Conservation (phyloP, 30 jellyfish, hydroid and myxozoan genomes). For the Pelagia noctiluca region DNA sequence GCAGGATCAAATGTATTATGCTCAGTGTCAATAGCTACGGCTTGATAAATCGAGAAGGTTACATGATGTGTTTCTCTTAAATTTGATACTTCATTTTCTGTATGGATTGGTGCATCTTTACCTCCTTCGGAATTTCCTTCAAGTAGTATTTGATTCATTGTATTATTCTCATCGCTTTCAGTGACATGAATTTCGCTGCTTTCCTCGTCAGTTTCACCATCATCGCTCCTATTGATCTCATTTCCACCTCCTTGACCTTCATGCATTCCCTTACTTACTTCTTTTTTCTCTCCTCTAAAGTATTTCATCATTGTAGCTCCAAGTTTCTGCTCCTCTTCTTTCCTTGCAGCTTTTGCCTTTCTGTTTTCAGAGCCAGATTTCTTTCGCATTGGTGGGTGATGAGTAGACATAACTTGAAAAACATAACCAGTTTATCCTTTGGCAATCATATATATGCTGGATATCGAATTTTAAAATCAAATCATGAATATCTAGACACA, state of each 20-base stretch:
- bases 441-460: neutral
- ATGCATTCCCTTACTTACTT: neutral
- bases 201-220: constrained; percentile 1
- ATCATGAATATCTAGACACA: too few relatives aligned
- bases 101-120: neutral
- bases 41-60: neutral
- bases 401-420: neutral
- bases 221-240: constrained; percentile 2
- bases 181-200: neutral
- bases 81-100: constrained; percentile 2
- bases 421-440: neutral
- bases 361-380: constrained; percentile 35
- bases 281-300: neutral
- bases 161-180: neutral
- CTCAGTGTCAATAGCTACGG: constrained; percentile 5
- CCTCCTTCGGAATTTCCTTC: too few relatives aligned
- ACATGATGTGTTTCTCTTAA: neutral
- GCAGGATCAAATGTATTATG: constrained; percentile 25
- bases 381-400: constrained; percentile 15
- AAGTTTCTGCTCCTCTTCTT: constrained; percentile 6
- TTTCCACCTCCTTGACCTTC: neutral
- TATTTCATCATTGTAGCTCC: constrained; percentile 13
- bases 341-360: constrained; percentile 10
- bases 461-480: neutral
- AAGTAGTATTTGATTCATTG: neutral